A percentile compares a stretch with the other conserved stretches of the same genome.
Evolutionary conservation across 2,888 invertebrate species (phyloP).

Genomic region (Pseudeuparius sepicola): DNA sequence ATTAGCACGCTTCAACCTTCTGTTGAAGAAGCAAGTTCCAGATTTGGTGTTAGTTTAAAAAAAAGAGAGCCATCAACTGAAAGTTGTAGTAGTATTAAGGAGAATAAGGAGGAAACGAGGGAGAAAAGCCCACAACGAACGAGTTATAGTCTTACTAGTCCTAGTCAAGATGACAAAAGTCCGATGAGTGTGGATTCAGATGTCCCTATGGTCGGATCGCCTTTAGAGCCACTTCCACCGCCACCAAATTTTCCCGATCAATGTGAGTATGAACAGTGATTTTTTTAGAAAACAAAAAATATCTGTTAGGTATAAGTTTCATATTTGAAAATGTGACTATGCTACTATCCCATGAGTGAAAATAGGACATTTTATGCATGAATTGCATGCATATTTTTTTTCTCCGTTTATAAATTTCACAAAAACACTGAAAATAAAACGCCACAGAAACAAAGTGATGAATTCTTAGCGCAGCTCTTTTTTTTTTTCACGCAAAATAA

Average conservation of each 20-base stretch:
- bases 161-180: constrained; percentile 36
- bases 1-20: constrained; percentile 55
- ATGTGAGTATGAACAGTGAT: constrained; percentile 26
- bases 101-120: constrained; percentile 37
- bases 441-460: no score
- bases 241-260: constrained; percentile 34
- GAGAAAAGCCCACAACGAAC: constrained; percentile 35
- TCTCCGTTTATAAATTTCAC: no score
- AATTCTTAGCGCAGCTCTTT: no score
- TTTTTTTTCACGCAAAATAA: no score
- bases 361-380: no score
- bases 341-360: no score
- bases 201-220: constrained; percentile 42
- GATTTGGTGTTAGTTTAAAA: constrained; percentile 57
- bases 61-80: constrained; percentile 54
- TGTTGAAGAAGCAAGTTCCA: constrained; percentile 60
- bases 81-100: constrained; percentile 46
- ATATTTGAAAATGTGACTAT: no score
- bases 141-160: constrained; percentile 37
- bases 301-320: no score
- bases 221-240: constrained; percentile 38
- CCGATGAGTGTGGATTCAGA: constrained; percentile 38
- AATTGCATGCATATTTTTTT: no score
- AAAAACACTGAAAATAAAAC: no score
- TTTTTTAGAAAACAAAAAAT: no score